Evolutionary conservation across 2,113 vertebrate species (phyloP).

Genomic region (Sigmodon hispidus): DNA sequence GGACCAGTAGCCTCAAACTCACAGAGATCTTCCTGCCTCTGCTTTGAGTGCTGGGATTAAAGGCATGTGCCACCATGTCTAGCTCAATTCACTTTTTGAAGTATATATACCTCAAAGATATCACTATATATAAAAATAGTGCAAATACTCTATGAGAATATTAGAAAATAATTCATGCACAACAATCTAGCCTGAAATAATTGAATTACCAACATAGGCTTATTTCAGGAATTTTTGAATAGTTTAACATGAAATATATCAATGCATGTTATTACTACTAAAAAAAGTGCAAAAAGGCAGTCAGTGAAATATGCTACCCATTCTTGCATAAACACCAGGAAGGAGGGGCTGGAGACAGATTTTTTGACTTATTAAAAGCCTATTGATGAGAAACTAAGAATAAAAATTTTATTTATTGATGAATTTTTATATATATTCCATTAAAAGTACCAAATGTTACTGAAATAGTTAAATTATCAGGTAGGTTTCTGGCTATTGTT

Average conservation of each 20-base stretch:
- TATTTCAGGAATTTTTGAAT: not conserved
- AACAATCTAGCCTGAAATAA: not conserved
- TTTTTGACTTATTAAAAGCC: not conserved
- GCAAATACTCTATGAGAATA: not conserved
- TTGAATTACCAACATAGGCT: not conserved
- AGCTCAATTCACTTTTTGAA: not conserved
- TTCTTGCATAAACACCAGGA: not conserved
- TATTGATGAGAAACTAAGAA: conserved; percentile 4
- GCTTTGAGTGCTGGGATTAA: not conserved
- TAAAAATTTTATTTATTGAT: conserved; percentile 32
- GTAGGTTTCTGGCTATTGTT: not conserved
- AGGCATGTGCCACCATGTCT: not conserved
- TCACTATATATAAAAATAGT: not conserved
- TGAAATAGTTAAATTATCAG: conserved; percentile 40
- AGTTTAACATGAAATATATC: conserved; percentile 11
- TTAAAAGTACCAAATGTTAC: conserved; percentile 28
- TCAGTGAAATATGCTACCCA: not conserved
- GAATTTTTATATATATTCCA: conserved; percentile 8
- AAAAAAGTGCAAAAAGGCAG: not conserved
- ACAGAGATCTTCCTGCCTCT: not conserved
- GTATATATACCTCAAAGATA: not conserved
- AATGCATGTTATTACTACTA: not conserved
- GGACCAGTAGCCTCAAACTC: not conserved
- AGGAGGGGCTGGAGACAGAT: not conserved
- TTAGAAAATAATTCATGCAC: not conserved